Base-by-base conservation (phyloP, 2,113 vertebrate species). In the Gorsachius goisagi region DNA sequence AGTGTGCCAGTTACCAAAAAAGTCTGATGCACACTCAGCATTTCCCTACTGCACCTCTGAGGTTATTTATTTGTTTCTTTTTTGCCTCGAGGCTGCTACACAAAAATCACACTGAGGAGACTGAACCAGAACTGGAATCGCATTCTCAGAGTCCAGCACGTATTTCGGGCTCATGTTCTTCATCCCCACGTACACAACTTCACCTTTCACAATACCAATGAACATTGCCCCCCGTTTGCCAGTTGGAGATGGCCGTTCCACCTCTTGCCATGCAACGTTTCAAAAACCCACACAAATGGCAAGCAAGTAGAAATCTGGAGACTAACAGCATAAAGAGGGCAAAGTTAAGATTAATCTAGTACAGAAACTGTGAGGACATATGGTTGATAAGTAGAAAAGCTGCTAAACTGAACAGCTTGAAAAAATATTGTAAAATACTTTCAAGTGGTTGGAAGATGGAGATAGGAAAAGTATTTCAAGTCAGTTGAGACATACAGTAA, bases 221-320 rank as follows among this genome's bases (percentile, higher is more conserved):
- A 32, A 35, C 18, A 1, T 1, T 62, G 59, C 12, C 10, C 60
- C 35, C 37, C 1, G 0, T 5, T 24, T 63, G 47, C 24, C 69
- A 85, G 12, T 11, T 67, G 41, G 35, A 75, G 30, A 58, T 50
- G 58, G 45, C 5, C 14, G 6, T 80, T 64, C 27, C 55, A 58
- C 6, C 2, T 58, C 32, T 44, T 74, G n/a, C 16, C 58, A 71
- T 1, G 2, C 27, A 81, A 74, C 9, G 3, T 55, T 39, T 49
- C 26, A 33, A 56, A 85, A 81, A 7, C 44, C 18, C 60, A 66
- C 27, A 69, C 14, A 85, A 77, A 71, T 3, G 22, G 59, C 60
- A 93, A 93, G 6, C 4, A 19, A 77, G 47, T n/a, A 87, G 60
- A 84, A 91, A 85, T 58, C 37, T 53, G 39, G 30, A 84, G 21